Evolutionary conservation across 2,888 invertebrate genomes (phyloP).

Genomic region (Agrotis segetum): DNA sequence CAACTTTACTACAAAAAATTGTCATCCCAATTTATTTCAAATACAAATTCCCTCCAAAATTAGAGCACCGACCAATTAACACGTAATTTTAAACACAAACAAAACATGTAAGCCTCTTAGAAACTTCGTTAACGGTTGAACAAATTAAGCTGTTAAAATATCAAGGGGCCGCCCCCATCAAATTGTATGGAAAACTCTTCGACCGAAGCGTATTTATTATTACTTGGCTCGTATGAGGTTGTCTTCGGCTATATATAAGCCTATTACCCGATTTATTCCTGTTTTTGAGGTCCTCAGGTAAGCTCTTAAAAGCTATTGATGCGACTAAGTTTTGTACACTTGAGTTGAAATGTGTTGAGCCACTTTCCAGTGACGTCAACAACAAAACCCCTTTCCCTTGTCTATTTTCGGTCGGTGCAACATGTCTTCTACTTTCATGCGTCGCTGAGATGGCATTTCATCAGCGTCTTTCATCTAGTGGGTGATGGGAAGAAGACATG

Average conservation of each 20-base stretch:
- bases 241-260: slow-evolving; percentile 38
- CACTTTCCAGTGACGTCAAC: too few species aligned
- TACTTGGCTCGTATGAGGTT: slow-evolving; percentile 21
- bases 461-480: too few species aligned
- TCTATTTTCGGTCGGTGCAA: too few species aligned
- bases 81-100: slow-evolving; percentile 56
- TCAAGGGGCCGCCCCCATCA: slow-evolving; percentile 47
- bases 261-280: slow-evolving; percentile 8
- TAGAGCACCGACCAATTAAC: slow-evolving; percentile 48
- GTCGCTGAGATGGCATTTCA: too few species aligned
- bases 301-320: slow-evolving; percentile 1
- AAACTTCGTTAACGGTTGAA: slow-evolving; percentile 40
- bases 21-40: too few species aligned
- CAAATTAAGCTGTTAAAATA: slow-evolving; percentile 52
- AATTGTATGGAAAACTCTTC: slow-evolving; percentile 52
- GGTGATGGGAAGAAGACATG: too few species aligned
- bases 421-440: too few species aligned
- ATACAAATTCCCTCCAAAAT: slow-evolving; percentile 5
- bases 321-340: background rate
- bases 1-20: too few species aligned
- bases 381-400: too few species aligned
- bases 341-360: too few species aligned
- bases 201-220: slow-evolving; percentile 51
- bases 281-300: background rate
- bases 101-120: slow-evolving; percentile 59